These are phyloP conservation scores for Abramis brama DNA, from an alignment of 2,113 vertebrate genomes.

Conservation along the genomic window DNA sequence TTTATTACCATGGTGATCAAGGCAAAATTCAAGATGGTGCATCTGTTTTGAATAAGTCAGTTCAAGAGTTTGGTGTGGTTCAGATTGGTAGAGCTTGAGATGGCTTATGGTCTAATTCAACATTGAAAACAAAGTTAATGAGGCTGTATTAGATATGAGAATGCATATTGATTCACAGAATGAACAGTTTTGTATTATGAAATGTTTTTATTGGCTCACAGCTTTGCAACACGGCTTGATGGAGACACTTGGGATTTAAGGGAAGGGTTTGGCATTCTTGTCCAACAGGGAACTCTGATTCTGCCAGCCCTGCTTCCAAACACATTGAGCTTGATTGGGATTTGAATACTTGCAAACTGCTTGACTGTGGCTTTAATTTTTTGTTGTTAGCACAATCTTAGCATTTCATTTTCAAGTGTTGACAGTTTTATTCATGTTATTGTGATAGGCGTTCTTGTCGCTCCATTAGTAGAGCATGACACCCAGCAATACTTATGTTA, in stretches of 20 bases:
- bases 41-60: slow-evolving; percentile 22
- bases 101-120: neutral
- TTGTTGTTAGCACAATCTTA: neutral
- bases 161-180: neutral
- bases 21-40: neutral
- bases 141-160: neutral
- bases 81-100: neutral
- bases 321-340: neutral
- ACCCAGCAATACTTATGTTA: neutral
- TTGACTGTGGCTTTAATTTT: neutral
- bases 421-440: neutral
- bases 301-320: slow-evolving; percentile 11
- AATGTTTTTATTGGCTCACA: neutral
- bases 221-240: neutral
- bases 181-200: neutral
- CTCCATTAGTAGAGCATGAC: neutral
- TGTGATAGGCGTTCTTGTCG: neutral
- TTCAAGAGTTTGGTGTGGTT: slow-evolving; percentile 2
- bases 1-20: neutral
- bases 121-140: neutral
- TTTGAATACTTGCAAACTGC: neutral
- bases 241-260: neutral
- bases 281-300: neutral
- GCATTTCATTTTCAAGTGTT: neutral
- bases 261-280: neutral